Conservation (phyloP, 2,888 invertebrate species). For the Athripsodes cinereus region DNA sequence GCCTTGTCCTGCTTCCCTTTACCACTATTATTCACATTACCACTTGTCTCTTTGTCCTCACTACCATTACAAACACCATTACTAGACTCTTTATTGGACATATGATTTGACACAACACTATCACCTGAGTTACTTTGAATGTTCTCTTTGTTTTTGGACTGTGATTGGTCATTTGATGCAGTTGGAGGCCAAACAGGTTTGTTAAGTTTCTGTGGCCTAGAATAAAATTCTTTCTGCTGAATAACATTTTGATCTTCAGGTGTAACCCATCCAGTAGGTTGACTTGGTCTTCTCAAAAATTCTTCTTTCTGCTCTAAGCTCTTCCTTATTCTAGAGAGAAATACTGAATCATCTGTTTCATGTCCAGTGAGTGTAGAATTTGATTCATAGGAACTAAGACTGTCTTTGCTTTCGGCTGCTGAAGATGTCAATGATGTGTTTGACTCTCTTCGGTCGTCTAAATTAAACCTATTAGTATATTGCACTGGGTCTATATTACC, state of each 20-base stretch:
- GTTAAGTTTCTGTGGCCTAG: constrained; percentile 71
- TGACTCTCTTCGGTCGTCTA: constrained; percentile 51
- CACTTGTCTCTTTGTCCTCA: constrained; percentile 15
- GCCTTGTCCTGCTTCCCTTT: constrained; percentile 42
- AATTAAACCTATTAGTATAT: constrained; percentile 28
- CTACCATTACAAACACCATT: constrained; percentile 18
- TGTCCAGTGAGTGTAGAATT: constrained; percentile 61
- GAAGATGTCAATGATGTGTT: constrained; percentile 54
- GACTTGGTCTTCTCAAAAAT: constrained; percentile 70
- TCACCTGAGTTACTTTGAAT: constrained; percentile 42
- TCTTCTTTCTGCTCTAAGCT: constrained; percentile 88
- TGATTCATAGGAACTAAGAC: constrained; percentile 62
- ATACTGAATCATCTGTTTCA: constrained; percentile 64
- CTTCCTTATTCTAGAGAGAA: constrained; percentile 71
- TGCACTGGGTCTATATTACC: constrained; percentile 35
- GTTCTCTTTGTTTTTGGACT: constrained; percentile 32
- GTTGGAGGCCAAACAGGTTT: constrained; percentile 62
- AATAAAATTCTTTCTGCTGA: constrained; percentile 67
- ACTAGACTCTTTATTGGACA: constrained; percentile 20
- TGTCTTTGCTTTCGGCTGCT: constrained; percentile 61
- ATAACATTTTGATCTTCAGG: constrained; percentile 45
- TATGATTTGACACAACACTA: constrained; percentile 36
- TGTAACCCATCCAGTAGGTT: constrained; percentile 56
- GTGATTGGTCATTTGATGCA: constrained; percentile 36
- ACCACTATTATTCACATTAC: constrained; percentile 16